Evolutionary conservation across 2,113 vertebrate genomes (phyloP), one percentile per base, ranked within the genome.

Genomic region (Oncorhynchus mykiss): DNA sequence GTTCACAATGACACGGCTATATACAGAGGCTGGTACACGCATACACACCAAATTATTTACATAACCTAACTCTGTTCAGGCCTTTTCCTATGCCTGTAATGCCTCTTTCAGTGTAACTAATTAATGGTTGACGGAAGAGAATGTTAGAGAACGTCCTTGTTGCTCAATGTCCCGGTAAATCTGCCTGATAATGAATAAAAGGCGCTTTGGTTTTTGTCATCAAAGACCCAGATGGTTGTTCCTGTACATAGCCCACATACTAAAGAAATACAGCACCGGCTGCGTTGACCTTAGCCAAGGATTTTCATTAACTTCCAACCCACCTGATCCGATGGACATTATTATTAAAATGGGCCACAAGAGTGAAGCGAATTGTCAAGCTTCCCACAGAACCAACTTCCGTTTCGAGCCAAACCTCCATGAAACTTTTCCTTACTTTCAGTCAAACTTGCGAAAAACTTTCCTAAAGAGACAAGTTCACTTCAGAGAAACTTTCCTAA

Each of bases 21-120:
- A 77, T 25, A 48, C 73, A 62, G n/a, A 18, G 59, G 48, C 70
- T 69, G 16, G 75, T 5, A 73, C 51, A 51, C 66, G 70, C 68
- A 76, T 24, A 72, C 67, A 59, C 70, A 57, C 24, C n/a, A n/a
- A 71, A 9, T n/a, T 0, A 25, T 16, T 14, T 13, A 3, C 69
- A 54, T 22, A 9, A 13, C 4, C 5, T 5, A 22, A 62, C 13
- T 3, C 9, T 9, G 59, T 62, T 62, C 59, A 20, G 54, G 54
- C 18, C 59, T n/a, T n/a, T 20, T 24, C 20, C n/a, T 16, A 13
- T 22, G 59, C 13, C 9, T 62, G 59, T 9, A 22, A 62, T 62
- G 9, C 18, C n/a, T n/a, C 1, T 62, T 62, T 24, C 59, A 22
- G 20, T 11, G 59, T 11, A 22, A 62, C 59, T 62, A 62, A 62